Conservation (phyloP, 2,113 vertebrate species). For the Callipepla californica region DNA sequence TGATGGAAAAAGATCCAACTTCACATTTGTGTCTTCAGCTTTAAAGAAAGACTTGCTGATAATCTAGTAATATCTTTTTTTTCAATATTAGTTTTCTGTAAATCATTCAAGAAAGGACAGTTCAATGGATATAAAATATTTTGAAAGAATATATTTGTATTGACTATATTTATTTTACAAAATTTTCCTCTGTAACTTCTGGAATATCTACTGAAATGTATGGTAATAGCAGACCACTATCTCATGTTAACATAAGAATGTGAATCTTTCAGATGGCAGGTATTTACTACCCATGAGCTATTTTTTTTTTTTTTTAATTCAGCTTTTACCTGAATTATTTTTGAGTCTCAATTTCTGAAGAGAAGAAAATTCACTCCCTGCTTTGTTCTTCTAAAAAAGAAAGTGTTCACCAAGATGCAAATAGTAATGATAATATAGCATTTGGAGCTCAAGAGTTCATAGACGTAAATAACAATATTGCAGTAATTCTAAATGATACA, state of each 20-base stretch:
- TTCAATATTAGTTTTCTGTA: background rate
- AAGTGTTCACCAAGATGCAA: background rate
- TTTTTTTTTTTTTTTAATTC: accelerated
- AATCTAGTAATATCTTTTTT: background rate
- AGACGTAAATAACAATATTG: background rate
- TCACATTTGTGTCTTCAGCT: background rate
- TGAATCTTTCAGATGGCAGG: background rate
- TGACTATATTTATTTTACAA: background rate
- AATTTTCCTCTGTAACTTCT: background rate
- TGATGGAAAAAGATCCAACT: background rate
- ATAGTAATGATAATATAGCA: too few species aligned
- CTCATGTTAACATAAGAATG: background rate
- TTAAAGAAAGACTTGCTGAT: background rate
- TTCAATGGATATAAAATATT: background rate
- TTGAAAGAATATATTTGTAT: background rate
- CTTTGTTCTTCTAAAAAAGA: background rate
- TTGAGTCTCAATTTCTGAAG: background rate
- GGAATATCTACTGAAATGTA: background rate
- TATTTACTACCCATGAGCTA: background rate
- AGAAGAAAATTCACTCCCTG: background rate
- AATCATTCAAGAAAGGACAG: background rate
- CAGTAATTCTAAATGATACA: background rate
- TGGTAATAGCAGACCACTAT: background rate
- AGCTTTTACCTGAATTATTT: background rate
- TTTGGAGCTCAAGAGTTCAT: background rate